Base-by-base conservation (phyloP, 1,140 invertebrate species). In the Sycobia sp. region DNA sequence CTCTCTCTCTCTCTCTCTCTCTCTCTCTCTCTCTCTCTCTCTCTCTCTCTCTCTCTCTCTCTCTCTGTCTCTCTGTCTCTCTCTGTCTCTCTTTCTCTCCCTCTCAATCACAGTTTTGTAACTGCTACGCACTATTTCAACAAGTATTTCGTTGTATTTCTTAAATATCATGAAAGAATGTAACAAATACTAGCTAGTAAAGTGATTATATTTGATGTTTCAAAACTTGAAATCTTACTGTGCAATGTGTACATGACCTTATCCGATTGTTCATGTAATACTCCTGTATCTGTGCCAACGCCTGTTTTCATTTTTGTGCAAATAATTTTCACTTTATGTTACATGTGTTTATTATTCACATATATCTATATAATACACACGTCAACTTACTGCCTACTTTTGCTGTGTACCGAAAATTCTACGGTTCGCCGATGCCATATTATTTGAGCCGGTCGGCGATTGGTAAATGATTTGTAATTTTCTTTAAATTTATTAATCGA, bases 371-470 rank as follows among this genome's bases (percentile, higher is more conserved):
- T n/a, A n/a, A n/a, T 59, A 58, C 57, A 61, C 43, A 55, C 64
- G 71, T 76, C 67, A 76, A 75, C 68, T 69, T 75, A 66, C 70
- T 74, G 74, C 61, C 74, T 78, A 78, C 76, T 78, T 79, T 79
- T 78, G 75, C 76, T 69, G 64, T 76, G 74, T 75, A 79, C 67
- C 61, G 62, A 39, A 54, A 55, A 62, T 54, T 36, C 44, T 49
- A 50, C 39, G 27, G 54, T 57, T 43, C 47, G 27, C 27, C 43
- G 8, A 32, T 16, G 18, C 47, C 13, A 22, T 14, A 53, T 38
- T n/a, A n/a, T 44, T 39, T 41, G 57, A 41, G 22, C 0, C 22
- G 36, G n/a, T 41, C 47, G 16, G 13, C 13, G 22, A 58, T 27
- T 49, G 34, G 41, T 58, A 58, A 58, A 49, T 38, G n/a, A 58